Base-by-base conservation (phyloP, 2,888 invertebrate species). In the Apamea sordens region DNA sequence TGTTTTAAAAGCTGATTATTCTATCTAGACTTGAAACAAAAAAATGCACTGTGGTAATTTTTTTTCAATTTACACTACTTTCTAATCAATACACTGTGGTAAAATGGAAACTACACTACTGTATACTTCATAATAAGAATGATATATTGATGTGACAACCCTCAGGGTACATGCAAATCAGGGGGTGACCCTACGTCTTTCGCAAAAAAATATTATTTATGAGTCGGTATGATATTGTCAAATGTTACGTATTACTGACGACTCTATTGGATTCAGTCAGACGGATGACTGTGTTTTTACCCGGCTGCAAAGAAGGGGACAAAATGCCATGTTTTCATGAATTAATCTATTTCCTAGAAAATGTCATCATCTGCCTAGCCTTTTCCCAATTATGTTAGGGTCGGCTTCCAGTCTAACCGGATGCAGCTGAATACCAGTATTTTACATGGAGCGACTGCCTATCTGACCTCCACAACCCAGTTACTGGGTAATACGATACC, bases 161-260 rank as follows among this genome's bases (percentile, higher is more conserved):
- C 63, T 64, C n/a, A 77, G 47, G 32, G 32, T 28, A 18, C 32
- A 79, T 79, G 63, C 63, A 56, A 79, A 79, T 73, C 64, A 56
- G 7, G 63, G 59, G 79, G 73, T 73, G 36, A 65, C 73, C 80
- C 64, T 41, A 47, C 64, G 56, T 56, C 80, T 73, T 80, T 80
- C 64, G 64, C 15, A 65, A 80, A 79, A 80, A 79, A 73, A 79
- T 65, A 80, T 79, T 73, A 79, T 79, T 79, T 80, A 79, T 80
- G 64, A 50, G 18, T 73, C 24, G 2, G 13, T 28, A 41, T 41
- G 47, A 80, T 64, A 79, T 28, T 79, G 80, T 80, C 73, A 80
- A 80, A 79, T 41, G 47, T 15, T 41, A 80, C 28, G 64, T 73
- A 65, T 64, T 80, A 73, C 73, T 73, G 47, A 73, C 80, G 64